phyloP scores from a whole-genome alignment of 2,113 vertebrate genomes.

The Pardalotus punctatus region DNA sequence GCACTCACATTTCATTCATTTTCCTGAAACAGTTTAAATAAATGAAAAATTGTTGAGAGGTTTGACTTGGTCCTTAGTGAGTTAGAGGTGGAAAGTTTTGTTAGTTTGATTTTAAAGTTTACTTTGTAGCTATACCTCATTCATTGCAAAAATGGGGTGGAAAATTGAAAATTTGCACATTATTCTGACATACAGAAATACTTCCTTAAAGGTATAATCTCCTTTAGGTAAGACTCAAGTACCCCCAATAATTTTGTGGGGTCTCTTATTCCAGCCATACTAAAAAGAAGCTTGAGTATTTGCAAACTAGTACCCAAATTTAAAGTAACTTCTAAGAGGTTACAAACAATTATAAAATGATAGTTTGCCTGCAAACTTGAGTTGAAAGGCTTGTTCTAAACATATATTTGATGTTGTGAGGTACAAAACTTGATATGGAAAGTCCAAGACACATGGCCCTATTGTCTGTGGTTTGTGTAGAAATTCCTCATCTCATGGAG shows the following conservation, averaged over 20 bases:
- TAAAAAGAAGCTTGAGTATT: background rate
- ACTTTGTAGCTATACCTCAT: background rate
- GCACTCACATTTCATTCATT: background rate
- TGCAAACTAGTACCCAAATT: background rate
- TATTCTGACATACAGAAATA: background rate
- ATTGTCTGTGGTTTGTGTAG: background rate
- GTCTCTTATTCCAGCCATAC: background rate
- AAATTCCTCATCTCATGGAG: background rate
- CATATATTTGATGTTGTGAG: background rate
- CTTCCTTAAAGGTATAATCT: background rate
- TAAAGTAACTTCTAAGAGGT: background rate
- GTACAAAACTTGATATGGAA: background rate
- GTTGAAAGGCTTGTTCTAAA: background rate
- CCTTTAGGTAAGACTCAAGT: background rate
- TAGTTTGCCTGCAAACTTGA: background rate
- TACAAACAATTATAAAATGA: background rate
- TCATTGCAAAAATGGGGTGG: background rate
- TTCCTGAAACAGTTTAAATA: background rate
- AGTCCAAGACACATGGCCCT: background rate
- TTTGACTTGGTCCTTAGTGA: background rate
- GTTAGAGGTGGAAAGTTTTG: background rate
- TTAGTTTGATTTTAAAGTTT: background rate
- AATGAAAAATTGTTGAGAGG: background rate
- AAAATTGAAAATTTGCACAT: background rate
- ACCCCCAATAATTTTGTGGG: background rate